Percentiles rank a stretch among this genome's conserved stretches.
Conservation (phyloP, 2,888 invertebrate genomes). For the Sinopyrophorus schimmeli region DNA sequence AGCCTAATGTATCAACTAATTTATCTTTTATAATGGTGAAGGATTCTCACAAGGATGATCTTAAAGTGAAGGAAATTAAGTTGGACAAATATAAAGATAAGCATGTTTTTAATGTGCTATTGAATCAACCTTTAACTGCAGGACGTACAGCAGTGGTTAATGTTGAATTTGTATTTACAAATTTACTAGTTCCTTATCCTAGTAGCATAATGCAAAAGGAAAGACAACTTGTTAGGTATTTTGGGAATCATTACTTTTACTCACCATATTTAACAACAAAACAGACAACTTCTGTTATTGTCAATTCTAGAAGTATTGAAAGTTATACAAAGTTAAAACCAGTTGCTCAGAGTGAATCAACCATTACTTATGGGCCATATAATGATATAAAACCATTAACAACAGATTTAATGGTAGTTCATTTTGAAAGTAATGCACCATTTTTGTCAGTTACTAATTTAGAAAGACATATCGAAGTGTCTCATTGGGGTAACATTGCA, state of each 20-base stretch:
- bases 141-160: slow-evolving; percentile 64
- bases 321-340: slow-evolving; percentile 83
- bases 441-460: slow-evolving; percentile 91
- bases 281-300: slow-evolving; percentile 79
- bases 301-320: slow-evolving; percentile 80
- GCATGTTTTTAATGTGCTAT: slow-evolving; percentile 48
- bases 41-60: slow-evolving; percentile 63
- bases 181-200: slow-evolving; percentile 82
- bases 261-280: slow-evolving; percentile 79
- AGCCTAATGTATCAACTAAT: slow-evolving; percentile 64
- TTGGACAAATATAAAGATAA: slow-evolving; percentile 57
- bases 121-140: slow-evolving; percentile 63
- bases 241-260: slow-evolving; percentile 81
- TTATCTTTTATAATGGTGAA: slow-evolving; percentile 77
- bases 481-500: slow-evolving; percentile 99
- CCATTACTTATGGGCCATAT: slow-evolving; percentile 89
- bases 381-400: slow-evolving; percentile 68
- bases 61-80: slow-evolving; percentile 47
- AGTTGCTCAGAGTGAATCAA: slow-evolving; percentile 73
- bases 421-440: slow-evolving; percentile 95
- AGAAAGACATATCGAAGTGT: slow-evolving; percentile 89
- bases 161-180: slow-evolving; percentile 75
- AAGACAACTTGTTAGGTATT: slow-evolving; percentile 88
- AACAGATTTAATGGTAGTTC: slow-evolving; percentile 70
- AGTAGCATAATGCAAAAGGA: slow-evolving; percentile 89